Percentiles rank a stretch among this genome's conserved stretches.
Conservation (phyloP, 2,888 invertebrate species). For the Helicoverpa assulta region DNA sequence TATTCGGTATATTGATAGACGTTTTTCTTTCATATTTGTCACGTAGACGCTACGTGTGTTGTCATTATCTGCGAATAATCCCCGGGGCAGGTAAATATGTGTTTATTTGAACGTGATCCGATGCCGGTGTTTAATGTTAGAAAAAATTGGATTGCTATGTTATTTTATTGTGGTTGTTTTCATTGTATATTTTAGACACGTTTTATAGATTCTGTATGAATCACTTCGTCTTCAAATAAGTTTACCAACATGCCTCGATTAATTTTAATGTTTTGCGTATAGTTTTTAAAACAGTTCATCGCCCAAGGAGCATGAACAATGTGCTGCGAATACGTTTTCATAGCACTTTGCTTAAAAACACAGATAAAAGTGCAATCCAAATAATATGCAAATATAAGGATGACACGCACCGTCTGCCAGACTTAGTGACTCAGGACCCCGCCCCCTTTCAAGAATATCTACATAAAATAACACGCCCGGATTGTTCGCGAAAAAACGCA, state of each 20-base stretch:
- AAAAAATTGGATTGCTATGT: too few relatives aligned
- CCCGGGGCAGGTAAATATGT: conserved; percentile 6
- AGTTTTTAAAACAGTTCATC: background rate
- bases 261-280: too few relatives aligned
- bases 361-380: conserved; percentile 21
- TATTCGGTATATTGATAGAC: background rate
- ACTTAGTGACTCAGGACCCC: conserved; percentile 32
- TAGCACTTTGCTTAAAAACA: background rate
- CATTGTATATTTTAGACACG: too few relatives aligned
- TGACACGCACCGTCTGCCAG: conserved; percentile 32
- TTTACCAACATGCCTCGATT: too few relatives aligned
- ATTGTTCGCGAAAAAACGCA: conserved; percentile 46
- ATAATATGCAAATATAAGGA: conserved; percentile 45
- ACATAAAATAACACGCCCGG: conserved; percentile 59
- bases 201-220: too few relatives aligned
- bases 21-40: conserved; percentile 28
- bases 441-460: conserved; percentile 54
- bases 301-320: background rate
- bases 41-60: conserved; percentile 9
- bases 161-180: too few relatives aligned
- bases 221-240: too few relatives aligned
- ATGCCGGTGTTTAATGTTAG: conserved; percentile 1
- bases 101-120: conserved; percentile 6
- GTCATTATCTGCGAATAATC: background rate
- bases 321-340: background rate